Percentiles rank a stretch among this genome's conserved stretches.
Conservation (phyloP, 1,140 invertebrate species). For the Pseudomyrmex sp. region DNA sequence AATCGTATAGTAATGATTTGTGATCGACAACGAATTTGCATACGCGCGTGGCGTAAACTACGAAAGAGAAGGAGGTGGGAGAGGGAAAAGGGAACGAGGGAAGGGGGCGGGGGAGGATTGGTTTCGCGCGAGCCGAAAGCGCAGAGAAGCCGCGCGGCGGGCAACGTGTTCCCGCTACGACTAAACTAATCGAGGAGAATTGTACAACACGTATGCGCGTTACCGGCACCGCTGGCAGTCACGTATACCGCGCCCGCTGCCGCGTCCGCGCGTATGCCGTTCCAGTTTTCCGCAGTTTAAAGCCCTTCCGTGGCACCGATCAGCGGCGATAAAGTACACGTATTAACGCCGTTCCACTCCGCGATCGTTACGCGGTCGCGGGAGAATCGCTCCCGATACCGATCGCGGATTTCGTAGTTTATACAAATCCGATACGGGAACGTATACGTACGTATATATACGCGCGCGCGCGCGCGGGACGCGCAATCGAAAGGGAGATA, state of each 20-base stretch:
- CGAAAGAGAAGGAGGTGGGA: neutral
- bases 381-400: conserved; percentile 37
- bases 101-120: too few species aligned
- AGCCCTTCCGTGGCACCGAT: conserved; percentile 55
- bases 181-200: conserved; percentile 59
- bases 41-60: neutral
- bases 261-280: conserved; percentile 37
- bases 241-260: conserved; percentile 46
- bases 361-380: conserved; percentile 37
- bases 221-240: conserved; percentile 51
- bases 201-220: conserved; percentile 28
- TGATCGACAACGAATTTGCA: conserved; percentile 54
- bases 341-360: conserved; percentile 50
- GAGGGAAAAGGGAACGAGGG: neutral
- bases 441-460: too few species aligned
- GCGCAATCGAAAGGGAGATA: neutral
- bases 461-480: neutral
- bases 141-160: conserved; percentile 20
- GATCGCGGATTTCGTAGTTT: conserved; percentile 40
- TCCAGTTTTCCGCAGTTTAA: conserved; percentile 57
- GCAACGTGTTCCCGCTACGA: conserved; percentile 51
- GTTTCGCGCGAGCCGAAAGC: neutral
- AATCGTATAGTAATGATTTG: conserved; percentile 65
- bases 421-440: conserved; percentile 2
- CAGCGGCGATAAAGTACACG: conserved; percentile 53